Evolutionary conservation across 1,140 invertebrate species (phyloP), one percentile per base, ranked within the genome.

Genomic region (Antheraea mylitta): DNA sequence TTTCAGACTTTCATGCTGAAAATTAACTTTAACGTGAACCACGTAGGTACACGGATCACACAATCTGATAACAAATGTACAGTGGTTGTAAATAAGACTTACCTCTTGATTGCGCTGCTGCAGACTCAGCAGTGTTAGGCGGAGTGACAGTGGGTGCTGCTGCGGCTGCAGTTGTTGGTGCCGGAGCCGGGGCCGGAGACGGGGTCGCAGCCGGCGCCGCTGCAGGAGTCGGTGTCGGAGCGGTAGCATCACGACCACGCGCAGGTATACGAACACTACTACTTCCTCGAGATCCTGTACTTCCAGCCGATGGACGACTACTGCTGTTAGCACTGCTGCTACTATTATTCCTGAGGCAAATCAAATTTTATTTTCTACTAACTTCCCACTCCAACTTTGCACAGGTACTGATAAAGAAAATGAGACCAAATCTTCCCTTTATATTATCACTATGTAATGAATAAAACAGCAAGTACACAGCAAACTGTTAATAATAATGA

Each of bases 221-320:
- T 60, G 86, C 78, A 8, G 83, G 82, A 18, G 70, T 75, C 8
- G 70, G 76, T 58, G 89, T 79, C 8, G 90, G 74, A n/a, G 78
- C 64, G 0, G 93, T 18, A 82, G 92, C 84, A 75, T 65, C 64
- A 19, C 64, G 64, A 16, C 78, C 86, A 77, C 76, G 64, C 84
- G 74, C 64, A 0, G 60, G 61, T 0, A 70, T 71, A 19, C 58
- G 58, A 19, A 42, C 64, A 18, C 11, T 18, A 18, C 78, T 80
- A 45, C 81, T 77, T 0, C 78, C 75, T 9, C 81, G 87, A 60
- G 91, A 78, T 68, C 83, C 93, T 5, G 60, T 30, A 58, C 93
- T 87, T 64, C 85, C 94, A 5, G 87, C 92, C 10, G 93, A 92
- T 8, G 90, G 82, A 62, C 86, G 85, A 53, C 74, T 76, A 48